Percentiles rank a stretch among this genome's conserved stretches.
These are phyloP conservation scores for Iselma pallidipennis DNA, from an alignment of 2,888 invertebrate species.

Conservation along the genomic window DNA sequence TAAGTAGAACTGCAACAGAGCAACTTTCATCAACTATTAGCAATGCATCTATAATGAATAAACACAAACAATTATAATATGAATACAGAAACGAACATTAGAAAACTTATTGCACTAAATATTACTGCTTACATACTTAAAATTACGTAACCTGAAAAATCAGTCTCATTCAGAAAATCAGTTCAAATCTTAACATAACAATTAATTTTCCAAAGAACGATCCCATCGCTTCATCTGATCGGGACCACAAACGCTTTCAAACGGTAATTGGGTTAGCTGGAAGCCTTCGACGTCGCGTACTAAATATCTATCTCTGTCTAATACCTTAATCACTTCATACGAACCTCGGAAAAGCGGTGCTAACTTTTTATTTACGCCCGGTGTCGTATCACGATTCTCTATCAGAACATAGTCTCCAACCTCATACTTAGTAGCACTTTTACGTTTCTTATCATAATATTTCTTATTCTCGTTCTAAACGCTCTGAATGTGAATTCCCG, in stretches of 20 bases:
- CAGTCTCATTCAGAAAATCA: no score
- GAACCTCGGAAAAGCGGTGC: constrained; percentile 33
- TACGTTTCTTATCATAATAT: constrained; percentile 37
- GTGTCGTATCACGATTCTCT: constrained; percentile 28
- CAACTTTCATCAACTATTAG: no score
- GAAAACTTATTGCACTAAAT: no score
- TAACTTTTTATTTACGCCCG: constrained; percentile 33
- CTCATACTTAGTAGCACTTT: constrained; percentile 25
- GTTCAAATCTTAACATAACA: no score
- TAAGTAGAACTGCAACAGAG: no score
- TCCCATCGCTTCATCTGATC: neutral
- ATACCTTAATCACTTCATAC: constrained; percentile 22
- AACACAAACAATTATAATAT: no score
- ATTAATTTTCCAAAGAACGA: neutral
- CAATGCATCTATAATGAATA: no score
- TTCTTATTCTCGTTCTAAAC: constrained; percentile 33
- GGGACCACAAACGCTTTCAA: constrained; percentile 10
- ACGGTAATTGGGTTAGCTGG: constrained; percentile 30
- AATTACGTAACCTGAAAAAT: no score
- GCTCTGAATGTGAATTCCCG: constrained; percentile 26
- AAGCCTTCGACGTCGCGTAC: constrained; percentile 31
- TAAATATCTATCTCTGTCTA: constrained; percentile 31
- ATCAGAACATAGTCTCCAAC: constrained; percentile 32
- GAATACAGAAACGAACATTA: no score
- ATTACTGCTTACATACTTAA: no score